A percentile compares a stretch with the other conserved stretches of the same genome.
phyloP scores from a whole-genome alignment of 2,113 vertebrate genomes.

The Sinocyclocheilus rhinocerous region DNA sequence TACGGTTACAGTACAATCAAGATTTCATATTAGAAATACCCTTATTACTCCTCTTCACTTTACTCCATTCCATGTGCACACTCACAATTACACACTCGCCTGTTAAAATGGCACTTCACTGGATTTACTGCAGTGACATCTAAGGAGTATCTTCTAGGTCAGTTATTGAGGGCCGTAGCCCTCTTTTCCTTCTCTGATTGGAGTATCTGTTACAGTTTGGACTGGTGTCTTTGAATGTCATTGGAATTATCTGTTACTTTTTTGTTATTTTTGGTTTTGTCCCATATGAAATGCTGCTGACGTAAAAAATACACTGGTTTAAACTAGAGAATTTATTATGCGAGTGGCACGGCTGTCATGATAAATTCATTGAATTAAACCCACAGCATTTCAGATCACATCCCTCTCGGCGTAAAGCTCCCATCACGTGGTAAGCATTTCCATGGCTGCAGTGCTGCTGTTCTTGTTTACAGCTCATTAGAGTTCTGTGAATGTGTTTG shows the following conservation, averaged over 20 bases:
- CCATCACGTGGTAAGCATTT: background rate
- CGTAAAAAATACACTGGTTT: constrained; percentile 2
- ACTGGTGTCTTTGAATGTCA: constrained; percentile 30
- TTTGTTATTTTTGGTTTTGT: constrained; percentile 32
- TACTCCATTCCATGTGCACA: background rate
- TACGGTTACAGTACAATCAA: constrained; percentile 61
- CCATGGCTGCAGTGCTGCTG: constrained; percentile 12
- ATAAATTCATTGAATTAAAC: constrained; percentile 13
- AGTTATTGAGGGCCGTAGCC: background rate
- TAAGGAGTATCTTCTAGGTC: background rate
- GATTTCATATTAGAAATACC: constrained; percentile 35
- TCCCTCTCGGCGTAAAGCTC: background rate
- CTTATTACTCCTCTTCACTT: constrained; percentile 43
- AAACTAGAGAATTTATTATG: background rate
- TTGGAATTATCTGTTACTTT: constrained; percentile 16
- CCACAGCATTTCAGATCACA: background rate
- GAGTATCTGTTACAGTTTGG: constrained; percentile 62
- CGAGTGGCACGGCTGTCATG: background rate
- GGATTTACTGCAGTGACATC: constrained; percentile 1
- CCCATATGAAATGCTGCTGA: background rate
- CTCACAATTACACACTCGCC: background rate
- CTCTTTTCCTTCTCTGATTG: constrained; percentile 55
- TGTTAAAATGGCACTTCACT: constrained; percentile 31
- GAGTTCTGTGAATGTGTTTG: constrained; percentile 34
- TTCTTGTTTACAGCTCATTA: constrained; percentile 41